A percentile compares a stretch with the other conserved stretches of the same genome.
phyloP scores from a whole-genome alignment of 2,888 invertebrate genomes.

The Andricus curvator region DNA sequence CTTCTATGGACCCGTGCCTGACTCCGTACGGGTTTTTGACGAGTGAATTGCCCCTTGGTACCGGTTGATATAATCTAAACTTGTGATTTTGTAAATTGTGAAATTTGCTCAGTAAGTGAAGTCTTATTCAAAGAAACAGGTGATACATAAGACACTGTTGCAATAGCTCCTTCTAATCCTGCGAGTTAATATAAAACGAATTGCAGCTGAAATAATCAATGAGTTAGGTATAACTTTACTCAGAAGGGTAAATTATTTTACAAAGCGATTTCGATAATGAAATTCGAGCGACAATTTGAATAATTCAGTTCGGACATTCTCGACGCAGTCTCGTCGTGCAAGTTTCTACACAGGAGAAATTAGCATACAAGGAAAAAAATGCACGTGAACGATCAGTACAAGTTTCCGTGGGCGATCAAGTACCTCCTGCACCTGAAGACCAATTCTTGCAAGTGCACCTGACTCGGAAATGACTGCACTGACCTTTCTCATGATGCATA shows the following conservation, averaged over 20 bases:
- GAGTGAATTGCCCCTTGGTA: too few species aligned
- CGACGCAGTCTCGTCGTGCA: constrained; percentile 54
- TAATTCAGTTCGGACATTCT: constrained; percentile 55
- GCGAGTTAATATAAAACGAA: neutral
- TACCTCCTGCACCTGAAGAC: constrained; percentile 58
- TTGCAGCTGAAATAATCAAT: neutral
- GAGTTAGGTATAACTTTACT: constrained; percentile 1
- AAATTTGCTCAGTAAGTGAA: neutral
- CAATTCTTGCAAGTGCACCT: constrained; percentile 55
- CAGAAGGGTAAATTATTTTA: constrained; percentile 55
- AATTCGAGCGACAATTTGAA: constrained; percentile 50
- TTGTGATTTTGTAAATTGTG: neutral
- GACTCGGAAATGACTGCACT: constrained; percentile 56
- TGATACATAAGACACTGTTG: neutral
- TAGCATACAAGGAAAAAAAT: constrained; percentile 61
- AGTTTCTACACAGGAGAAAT: constrained; percentile 60
- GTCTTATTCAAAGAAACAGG: neutral
- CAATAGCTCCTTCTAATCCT: neutral
- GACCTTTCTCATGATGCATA: constrained; percentile 41
- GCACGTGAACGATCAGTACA: constrained; percentile 56
- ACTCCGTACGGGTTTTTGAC: too few species aligned
- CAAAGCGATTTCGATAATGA: constrained; percentile 57
- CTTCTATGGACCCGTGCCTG: too few species aligned
- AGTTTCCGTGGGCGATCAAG: constrained; percentile 67
- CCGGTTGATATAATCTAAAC: too few species aligned